Conservation (phyloP, 1,140 invertebrate genomes). For the Drosophila ficusphila region DNA sequence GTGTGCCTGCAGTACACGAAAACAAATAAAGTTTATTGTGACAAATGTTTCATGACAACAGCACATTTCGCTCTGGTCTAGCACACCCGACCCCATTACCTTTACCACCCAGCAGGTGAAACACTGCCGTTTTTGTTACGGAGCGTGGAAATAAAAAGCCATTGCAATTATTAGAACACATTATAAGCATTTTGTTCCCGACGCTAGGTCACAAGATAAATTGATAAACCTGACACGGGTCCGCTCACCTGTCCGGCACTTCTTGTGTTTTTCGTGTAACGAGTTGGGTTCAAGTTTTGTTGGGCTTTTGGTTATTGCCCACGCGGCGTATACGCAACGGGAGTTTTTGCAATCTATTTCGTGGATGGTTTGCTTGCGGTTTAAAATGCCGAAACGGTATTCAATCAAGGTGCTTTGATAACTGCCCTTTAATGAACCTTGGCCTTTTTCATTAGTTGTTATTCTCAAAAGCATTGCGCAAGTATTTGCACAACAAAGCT, state of each 20-base stretch:
- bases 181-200: conserved; percentile 56
- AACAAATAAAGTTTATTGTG: conserved; percentile 83
- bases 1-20: conserved; percentile 53
- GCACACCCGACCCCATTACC: conserved; percentile 26
- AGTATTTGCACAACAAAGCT: neutral
- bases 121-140: conserved; percentile 4
- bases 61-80: conserved; percentile 54
- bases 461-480: neutral
- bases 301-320: conserved; percentile 1
- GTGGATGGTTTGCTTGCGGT: conserved; percentile 2
- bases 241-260: conserved; percentile 8
- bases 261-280: neutral
- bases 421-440: conserved; percentile 1
- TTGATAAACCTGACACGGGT: conserved; percentile 61
- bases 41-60: conserved; percentile 81
- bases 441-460: conserved; percentile 1
- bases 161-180: conserved; percentile 77
- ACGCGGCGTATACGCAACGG: conserved; percentile 58
- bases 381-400: conserved; percentile 16
- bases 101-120: conserved; percentile 30
- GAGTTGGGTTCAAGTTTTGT: conserved; percentile 28
- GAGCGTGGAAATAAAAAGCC: conserved; percentile 60
- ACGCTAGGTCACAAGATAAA: conserved; percentile 58
- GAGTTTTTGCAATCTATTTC: conserved; percentile 32
- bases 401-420: conserved; percentile 6